Evolutionary conservation across 1,140 invertebrate genomes (phyloP).

Genomic region (Lithobius niger): DNA sequence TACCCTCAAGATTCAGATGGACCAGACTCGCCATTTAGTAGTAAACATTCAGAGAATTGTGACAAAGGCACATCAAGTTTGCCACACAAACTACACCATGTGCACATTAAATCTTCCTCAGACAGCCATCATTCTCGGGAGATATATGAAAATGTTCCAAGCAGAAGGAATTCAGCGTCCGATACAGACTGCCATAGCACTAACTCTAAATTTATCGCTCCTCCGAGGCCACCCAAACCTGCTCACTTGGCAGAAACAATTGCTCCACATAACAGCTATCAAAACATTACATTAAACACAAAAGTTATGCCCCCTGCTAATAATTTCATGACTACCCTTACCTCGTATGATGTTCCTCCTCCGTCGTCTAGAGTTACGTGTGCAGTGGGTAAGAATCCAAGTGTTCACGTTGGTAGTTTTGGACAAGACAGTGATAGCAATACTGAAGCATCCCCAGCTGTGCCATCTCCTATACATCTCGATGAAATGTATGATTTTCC

Average conservation of each 20-base stretch:
- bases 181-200: neutral
- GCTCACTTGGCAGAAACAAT: slow-evolving; percentile 37
- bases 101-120: neutral
- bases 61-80: neutral
- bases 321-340: slow-evolving; percentile 14
- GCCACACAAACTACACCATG: neutral
- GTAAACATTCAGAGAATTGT: too few species aligned
- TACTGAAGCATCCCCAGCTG: neutral
- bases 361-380: too few species aligned
- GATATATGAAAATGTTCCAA: neutral
- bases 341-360: neutral
- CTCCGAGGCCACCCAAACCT: slow-evolving; percentile 62
- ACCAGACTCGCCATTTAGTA: too few species aligned
- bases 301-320: slow-evolving; percentile 13
- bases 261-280: slow-evolving; percentile 34
- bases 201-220: slow-evolving; percentile 27
- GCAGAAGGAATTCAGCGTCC: neutral
- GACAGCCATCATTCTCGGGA: neutral
- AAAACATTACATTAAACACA: slow-evolving; percentile 36
- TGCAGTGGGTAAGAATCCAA: too few species aligned
- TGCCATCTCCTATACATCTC: neutral
- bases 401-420: too few species aligned
- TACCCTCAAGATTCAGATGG: slow-evolving; percentile 29
- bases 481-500: slow-evolving; percentile 62
- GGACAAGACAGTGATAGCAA: too few species aligned